Percentiles rank a stretch among this genome's conserved stretches.
Conservation (phyloP, 2,797 vertebrate genomes). For the Sciaenops ocellatus region DNA sequence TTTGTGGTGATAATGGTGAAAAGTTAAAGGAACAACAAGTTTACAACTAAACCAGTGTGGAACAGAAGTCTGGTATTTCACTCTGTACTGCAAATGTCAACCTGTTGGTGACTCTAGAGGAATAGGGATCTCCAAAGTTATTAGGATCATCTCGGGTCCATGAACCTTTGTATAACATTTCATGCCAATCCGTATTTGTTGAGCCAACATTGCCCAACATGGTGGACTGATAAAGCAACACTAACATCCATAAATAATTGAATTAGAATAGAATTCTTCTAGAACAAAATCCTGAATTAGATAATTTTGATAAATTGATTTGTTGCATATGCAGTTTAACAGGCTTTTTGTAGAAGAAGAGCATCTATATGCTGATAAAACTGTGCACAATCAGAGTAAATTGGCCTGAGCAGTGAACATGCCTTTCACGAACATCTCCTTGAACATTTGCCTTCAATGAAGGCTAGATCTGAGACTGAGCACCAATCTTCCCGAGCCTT, state of each 20-base stretch:
- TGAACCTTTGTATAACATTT: not conserved
- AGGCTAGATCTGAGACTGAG: slow-evolving; percentile 40
- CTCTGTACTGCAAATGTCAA: slow-evolving; percentile 28
- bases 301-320: not conserved
- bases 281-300: not conserved
- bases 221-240: too few species aligned
- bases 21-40: not conserved
- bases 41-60: slow-evolving; percentile 6
- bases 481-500: slow-evolving; percentile 25
- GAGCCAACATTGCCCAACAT: not conserved
- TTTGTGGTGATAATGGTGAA: not conserved
- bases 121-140: slow-evolving; percentile 3
- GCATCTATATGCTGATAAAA: slow-evolving; percentile 17
- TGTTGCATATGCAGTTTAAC: not conserved
- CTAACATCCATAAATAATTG: not conserved
- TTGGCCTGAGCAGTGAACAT: slow-evolving; percentile 37
- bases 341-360: not conserved
- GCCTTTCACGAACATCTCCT: slow-evolving; percentile 57
- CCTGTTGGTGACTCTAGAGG: slow-evolving; percentile 17
- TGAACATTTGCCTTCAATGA: slow-evolving; percentile 43
- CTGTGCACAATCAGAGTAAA: slow-evolving; percentile 46
- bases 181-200: not conserved
- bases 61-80: slow-evolving; percentile 30
- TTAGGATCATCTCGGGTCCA: not conserved
- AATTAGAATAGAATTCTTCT: not conserved